Conservation (phyloP, 92 coral and sea anemone species). For the Paramuricea clavata region DNA sequence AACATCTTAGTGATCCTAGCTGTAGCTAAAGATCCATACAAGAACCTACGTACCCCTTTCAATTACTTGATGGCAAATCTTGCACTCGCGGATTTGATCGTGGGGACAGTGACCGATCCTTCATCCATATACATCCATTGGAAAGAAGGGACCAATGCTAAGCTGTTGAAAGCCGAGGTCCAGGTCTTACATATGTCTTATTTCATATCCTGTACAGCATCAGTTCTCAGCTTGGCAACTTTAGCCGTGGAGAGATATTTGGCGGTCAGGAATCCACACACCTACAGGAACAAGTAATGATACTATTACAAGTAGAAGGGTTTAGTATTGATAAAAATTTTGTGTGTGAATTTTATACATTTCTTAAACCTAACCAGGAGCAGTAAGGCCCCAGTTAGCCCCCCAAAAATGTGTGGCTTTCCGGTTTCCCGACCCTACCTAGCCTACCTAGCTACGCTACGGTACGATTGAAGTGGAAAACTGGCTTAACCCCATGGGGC, state of each 20-base stretch:
- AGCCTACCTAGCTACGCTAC: no score
- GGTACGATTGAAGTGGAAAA: no score
- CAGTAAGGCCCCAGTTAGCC: no score
- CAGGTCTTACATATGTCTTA: constrained; percentile 62
- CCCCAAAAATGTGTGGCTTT: no score
- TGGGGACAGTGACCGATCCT: constrained; percentile 74
- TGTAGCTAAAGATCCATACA: constrained; percentile 62
- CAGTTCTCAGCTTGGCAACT: constrained; percentile 67
- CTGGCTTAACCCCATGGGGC: no score
- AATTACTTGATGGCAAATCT: constrained; percentile 71
- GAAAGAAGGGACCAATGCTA: constrained; percentile 58
- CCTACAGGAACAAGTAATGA: no score
- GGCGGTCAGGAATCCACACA: constrained; percentile 45
- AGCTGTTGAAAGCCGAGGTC: constrained; percentile 1
- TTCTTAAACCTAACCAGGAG: no score
- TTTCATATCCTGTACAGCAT: constrained; percentile 75
- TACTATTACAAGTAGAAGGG: no score
- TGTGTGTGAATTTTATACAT: no score
- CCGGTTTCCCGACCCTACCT: no score
- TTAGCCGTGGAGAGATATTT: constrained; percentile 74
- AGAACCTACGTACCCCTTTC: constrained; percentile 74
- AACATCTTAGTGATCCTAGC: constrained; percentile 75
- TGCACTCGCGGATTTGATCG: constrained; percentile 75
- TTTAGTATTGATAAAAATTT: constrained; percentile 24
- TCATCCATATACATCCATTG: constrained; percentile 69